Evolutionary conservation across 2,113 vertebrate species (phyloP), one percentile per base, ranked within the genome.

Genomic region (Emberiza fucata): DNA sequence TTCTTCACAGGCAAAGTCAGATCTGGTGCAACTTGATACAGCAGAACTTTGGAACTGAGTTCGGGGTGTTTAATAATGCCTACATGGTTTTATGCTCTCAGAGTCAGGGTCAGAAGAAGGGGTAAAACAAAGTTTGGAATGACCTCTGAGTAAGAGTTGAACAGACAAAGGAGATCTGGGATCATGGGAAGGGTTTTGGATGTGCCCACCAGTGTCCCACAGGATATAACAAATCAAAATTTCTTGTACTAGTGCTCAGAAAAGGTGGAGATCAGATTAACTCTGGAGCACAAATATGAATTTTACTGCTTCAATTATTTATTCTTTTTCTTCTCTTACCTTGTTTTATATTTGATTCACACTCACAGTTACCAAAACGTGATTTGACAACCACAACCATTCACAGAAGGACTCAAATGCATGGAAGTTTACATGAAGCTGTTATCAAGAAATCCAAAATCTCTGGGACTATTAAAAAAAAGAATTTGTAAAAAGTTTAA

Each of bases 281-380:
- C 4, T 24, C 14, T 25, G n/a, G 20, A 88, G 12, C 33, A 47
- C 13, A 29, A 53, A 75, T 35, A 23, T 16, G 5, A 81, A n/a
- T 16, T 86, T 37, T 48, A 6, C 42, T 33, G 19, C 42, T 87
- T 35, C 11, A 12, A 4, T 47, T 80, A 25, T 66, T 75, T 28
- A 3, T 35, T 35, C 11, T 81, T 75, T 53, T 27, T 5, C 31
- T 65, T 29, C 8, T 20, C 3, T 25, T 54, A 15, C 11, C 2
- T 70, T 47, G 10, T 23, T 82, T 56, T 28, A 8, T 61, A 14
- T 86, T 80, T 83, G 22, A 6, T 61, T 86, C 50, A 61, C 45
- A 22, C 7, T 15, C 33, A 21, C 23, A 23, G 47, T 50, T 44
- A 48, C 18, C 29, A 48, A 56, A 40, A 73, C 0, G 0, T 21